Conservation (phyloP, 2,113 vertebrate genomes). For the Lophotis ruficrista region DNA sequence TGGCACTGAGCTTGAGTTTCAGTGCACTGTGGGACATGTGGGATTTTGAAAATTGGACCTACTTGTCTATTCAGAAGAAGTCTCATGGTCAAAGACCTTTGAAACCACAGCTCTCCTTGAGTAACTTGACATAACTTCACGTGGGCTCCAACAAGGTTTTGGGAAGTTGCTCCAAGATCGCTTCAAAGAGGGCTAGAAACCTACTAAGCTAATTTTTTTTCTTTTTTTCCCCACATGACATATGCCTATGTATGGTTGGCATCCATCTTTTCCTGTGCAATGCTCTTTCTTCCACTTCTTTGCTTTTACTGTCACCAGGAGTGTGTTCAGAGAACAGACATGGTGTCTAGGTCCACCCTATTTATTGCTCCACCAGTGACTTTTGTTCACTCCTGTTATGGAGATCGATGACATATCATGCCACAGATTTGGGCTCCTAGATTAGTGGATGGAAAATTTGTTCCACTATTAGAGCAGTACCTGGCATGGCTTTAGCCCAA, state of each 20-base stretch:
- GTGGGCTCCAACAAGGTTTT: not conserved
- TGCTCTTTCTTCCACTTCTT: not conserved
- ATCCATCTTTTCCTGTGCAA: not conserved
- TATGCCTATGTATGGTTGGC: not conserved
- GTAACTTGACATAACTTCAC: not conserved
- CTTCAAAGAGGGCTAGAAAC: not conserved
- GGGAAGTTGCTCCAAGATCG: not conserved
- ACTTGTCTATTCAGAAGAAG: not conserved
- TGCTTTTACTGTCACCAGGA: not conserved
- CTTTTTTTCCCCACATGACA: not conserved
- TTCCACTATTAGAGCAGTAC: not conserved
- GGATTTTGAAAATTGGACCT: not conserved
- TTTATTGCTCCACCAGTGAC: not conserved
- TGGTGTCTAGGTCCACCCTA: too few relatives aligned
- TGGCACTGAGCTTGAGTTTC: not conserved
- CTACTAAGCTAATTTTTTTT: not conserved
- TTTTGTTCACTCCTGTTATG: not conserved
- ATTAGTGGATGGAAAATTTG: too few relatives aligned
- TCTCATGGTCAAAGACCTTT: not conserved
- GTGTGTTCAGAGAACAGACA: not conserved
- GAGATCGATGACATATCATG: not conserved
- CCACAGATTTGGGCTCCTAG: not conserved
- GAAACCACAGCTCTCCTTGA: not conserved
- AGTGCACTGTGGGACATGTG: not conserved
- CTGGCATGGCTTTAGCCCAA: not conserved